Evolutionary conservation across 2,113 vertebrate genomes (phyloP).

Genomic region (Rafetus swinhoei): DNA sequence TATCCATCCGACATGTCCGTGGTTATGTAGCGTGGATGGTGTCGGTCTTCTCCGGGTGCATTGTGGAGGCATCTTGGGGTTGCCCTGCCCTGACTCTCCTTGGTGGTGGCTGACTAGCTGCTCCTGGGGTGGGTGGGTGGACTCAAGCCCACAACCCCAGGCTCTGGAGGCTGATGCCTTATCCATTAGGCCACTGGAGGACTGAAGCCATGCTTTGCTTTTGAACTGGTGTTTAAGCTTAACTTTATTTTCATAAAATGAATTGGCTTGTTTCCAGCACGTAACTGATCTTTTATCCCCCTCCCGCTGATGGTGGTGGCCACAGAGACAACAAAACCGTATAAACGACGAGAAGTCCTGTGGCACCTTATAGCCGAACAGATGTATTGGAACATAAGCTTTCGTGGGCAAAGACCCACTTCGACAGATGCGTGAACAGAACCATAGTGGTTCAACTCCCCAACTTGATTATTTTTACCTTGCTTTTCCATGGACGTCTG

Average conservation of each 20-base stretch:
- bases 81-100: too few species aligned
- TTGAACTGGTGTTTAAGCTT: not conserved
- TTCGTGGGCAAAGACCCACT: not conserved
- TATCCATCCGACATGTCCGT: not conserved
- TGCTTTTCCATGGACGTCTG: slow-evolving; percentile 18
- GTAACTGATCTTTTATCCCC: not conserved
- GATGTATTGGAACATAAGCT: too few species aligned
- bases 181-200: not conserved
- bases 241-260: not conserved
- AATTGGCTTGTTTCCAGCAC: not conserved
- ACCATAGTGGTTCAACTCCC: not conserved
- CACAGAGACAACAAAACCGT: not conserved
- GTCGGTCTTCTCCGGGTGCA: not conserved
- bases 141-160: too few species aligned
- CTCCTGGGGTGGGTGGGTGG: too few species aligned
- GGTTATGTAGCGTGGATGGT: fast-evolving
- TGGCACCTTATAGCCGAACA: too few species aligned
- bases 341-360: too few species aligned
- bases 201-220: not conserved
- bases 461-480: not conserved
- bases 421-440: not conserved
- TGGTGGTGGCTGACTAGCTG: too few species aligned
- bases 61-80: not conserved
- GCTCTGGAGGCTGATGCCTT: too few species aligned
- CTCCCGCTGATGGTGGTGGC: slow-evolving; percentile 4